Evolutionary conservation across 2,113 vertebrate genomes (phyloP).

Genomic region (Ammodytes marinus): DNA sequence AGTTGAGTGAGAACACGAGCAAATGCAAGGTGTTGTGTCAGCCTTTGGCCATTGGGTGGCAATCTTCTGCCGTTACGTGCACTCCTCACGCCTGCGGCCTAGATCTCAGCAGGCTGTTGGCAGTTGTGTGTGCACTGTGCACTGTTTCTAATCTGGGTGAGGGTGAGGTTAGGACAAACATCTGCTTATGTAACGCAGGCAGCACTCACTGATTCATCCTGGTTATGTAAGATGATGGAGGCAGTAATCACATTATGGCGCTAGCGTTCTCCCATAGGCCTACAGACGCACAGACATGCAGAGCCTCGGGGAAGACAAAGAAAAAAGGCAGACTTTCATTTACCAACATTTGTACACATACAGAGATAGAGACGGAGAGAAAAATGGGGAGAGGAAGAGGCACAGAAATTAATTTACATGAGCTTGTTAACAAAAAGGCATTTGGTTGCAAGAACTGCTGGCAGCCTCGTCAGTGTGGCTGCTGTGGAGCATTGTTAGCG

Average conservation of each 20-base stretch:
- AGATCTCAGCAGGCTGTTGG: constrained; percentile 17
- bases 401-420: neutral
- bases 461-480: too few relatives aligned
- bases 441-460: too few relatives aligned
- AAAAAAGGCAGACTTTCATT: neutral
- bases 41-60: constrained; percentile 43
- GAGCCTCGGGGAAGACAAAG: neutral
- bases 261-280: neutral
- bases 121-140: constrained; percentile 25
- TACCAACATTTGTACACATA: constrained; percentile 6
- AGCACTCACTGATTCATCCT: constrained; percentile 59
- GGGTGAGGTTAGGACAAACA: constrained; percentile 40
- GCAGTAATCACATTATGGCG: constrained; percentile 48
- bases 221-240: constrained; percentile 71
- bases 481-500: too few relatives aligned
- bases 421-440: too few relatives aligned
- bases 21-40: constrained; percentile 5
- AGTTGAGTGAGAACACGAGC: neutral
- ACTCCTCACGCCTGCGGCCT: neutral
- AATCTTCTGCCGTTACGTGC: neutral
- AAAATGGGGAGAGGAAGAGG: too few relatives aligned
- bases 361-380: too few relatives aligned
- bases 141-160: constrained; percentile 50
- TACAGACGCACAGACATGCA: constrained; percentile 2
- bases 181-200: constrained; percentile 66